Percentiles rank a stretch among this genome's conserved stretches.
Evolutionary conservation across 64 coral and sea anemone genomes (phyloP).

Genomic region (Dendronephthya gigantea): DNA sequence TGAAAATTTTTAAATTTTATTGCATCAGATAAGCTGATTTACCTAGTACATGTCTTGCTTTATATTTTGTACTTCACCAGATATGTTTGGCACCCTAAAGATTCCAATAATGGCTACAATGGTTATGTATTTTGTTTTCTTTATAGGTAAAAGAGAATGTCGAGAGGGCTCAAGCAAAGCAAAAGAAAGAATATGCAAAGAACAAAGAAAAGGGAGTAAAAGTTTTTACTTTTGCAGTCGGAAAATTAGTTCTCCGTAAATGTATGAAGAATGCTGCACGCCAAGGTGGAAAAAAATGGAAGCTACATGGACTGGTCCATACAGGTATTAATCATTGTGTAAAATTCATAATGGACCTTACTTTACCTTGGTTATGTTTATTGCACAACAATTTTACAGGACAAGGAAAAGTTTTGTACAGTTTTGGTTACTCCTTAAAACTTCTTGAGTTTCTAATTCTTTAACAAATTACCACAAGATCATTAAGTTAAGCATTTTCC

Average conservation of each 20-base stretch:
- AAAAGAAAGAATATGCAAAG: conserved; percentile 27
- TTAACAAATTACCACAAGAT: too few species aligned
- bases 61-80: too few species aligned
- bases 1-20: not conserved
- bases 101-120: not conserved
- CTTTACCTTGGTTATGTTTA: too few species aligned
- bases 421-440: too few species aligned
- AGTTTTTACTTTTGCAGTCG: not conserved
- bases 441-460: too few species aligned
- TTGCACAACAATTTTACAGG: too few species aligned
- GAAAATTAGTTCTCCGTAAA: conserved; percentile 10
- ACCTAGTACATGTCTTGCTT: not conserved
- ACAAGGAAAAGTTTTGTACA: too few species aligned
- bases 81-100: too few species aligned
- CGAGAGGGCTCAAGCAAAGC: conserved; percentile 28
- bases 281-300: conserved; percentile 31
- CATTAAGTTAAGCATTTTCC: too few species aligned
- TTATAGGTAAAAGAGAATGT: conserved; percentile 15
- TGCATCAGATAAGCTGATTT: not conserved
- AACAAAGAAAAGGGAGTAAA: conserved; percentile 21
- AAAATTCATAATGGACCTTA: too few species aligned
- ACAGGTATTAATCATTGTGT: not conserved
- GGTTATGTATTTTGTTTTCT: not conserved
- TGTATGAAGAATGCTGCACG: conserved; percentile 17
- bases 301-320: conserved; percentile 23